Base-by-base conservation (phyloP, 2,888 invertebrate genomes). In the Drosophila sordidula region DNA sequence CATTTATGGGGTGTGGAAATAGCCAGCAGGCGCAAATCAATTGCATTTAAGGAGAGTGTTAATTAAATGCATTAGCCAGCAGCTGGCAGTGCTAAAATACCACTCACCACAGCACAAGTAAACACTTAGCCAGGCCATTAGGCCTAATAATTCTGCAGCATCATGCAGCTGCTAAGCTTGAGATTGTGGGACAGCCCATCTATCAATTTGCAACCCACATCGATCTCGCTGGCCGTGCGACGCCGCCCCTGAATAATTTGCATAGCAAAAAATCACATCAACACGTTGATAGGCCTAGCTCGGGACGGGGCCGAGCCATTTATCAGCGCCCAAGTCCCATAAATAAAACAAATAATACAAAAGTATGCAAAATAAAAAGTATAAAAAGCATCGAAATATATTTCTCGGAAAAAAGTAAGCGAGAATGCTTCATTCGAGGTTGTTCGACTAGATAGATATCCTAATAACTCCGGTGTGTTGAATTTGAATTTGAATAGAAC, bases 291-390 rank as follows among this genome's bases (percentile, higher is more conserved):
- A 63, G 68, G 61, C 34, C 59, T 63, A 49, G 54, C 61, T 68
- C 61, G 63, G 59, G 51, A 52, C 50, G 18, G 66, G 66, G 61
- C 64, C 11, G 54, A 62, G 72, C 63, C 75, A 88, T 84, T 88
- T 84, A 86, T 84, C 89, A 84, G 87, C 67, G 57, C 70, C 66
- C 67, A 50, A 80, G 77, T 58, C 70, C 78, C 83, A 84, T 88
- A 84, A 84, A 84, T 84, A 88, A 84, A 86, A 80, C 80, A 84
- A 84, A 84, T 84, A 88, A 84, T 86, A 85, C 73, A 59, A 64
- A 83, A 88, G 82, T 88, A 86, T 84, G 87, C 87, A 86, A 84
- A 88, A 82, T 79, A 83, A 69, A 52, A 75, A 63, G 69, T 74
- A 82, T 77, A 70, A 77, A 72, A 69, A 74, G 54, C 76, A 81